Conservation (phyloP, 2,797 vertebrate species). For the Melanotaenia maccullochi region DNA sequence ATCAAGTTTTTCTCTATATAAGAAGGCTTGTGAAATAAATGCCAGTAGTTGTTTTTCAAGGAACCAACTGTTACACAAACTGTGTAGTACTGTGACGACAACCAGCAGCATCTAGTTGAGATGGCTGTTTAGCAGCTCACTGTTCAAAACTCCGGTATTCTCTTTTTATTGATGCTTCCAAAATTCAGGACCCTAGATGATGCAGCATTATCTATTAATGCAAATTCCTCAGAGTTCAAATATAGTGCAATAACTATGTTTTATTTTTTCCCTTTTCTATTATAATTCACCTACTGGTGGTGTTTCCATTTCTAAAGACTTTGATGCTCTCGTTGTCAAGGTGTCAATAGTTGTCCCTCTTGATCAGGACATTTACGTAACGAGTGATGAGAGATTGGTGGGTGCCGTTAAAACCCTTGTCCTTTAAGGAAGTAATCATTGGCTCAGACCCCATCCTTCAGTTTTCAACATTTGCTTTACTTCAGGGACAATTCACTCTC, state of each 20-base stretch:
- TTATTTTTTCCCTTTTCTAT: background rate
- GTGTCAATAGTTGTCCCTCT: too few relatives aligned
- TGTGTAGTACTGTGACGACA: conserved; percentile 32
- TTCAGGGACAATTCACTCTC: too few relatives aligned
- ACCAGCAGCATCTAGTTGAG: conserved; percentile 26
- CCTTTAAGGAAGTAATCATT: too few relatives aligned
- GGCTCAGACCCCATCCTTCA: too few relatives aligned
- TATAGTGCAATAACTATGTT: too few relatives aligned
- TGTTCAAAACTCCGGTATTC: conserved; percentile 22
- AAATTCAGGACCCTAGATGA: background rate
- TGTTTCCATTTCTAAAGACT: too few relatives aligned
- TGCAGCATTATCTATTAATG: background rate
- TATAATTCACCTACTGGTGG: background rate
- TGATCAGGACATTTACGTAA: too few relatives aligned
- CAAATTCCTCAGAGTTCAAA: background rate
- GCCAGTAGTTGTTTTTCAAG: conserved; percentile 13
- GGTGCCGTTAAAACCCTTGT: too few relatives aligned
- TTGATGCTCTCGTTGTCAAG: too few relatives aligned
- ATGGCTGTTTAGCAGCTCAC: conserved; percentile 16
- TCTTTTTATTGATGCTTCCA: background rate
- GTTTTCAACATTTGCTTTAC: too few relatives aligned
- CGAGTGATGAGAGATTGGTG: too few relatives aligned
- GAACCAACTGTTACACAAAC: conserved; percentile 26
- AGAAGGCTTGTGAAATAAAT: conserved; percentile 32
- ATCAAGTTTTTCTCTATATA: conserved; percentile 21